A percentile compares a stretch with the other conserved stretches of the same genome.
Evolutionary conservation across 2,888 invertebrate species (phyloP).

Genomic region (Nomada fabriciana): DNA sequence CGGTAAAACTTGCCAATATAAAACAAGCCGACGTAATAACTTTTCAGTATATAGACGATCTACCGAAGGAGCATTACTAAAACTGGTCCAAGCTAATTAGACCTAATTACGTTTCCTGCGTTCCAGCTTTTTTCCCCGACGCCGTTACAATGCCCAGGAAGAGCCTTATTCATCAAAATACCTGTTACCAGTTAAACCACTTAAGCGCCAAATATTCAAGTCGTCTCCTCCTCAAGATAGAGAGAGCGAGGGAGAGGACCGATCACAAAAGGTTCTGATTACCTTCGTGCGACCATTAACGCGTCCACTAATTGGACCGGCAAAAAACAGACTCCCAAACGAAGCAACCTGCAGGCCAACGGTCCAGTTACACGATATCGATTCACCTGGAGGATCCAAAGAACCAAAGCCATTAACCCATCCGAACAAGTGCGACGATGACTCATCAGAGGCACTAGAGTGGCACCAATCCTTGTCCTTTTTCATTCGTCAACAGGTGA

Average conservation of each 20-base stretch:
- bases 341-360: neutral
- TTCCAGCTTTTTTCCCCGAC: neutral
- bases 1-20: no score
- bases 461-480: neutral
- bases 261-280: neutral
- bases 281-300: neutral
- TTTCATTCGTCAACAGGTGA: neutral
- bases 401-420: slow-evolving; percentile 20
- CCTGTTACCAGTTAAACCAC: neutral
- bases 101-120: no score
- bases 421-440: slow-evolving; percentile 6
- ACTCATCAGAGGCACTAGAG: slow-evolving; percentile 2
- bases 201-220: neutral
- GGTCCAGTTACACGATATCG: slow-evolving; percentile 20
- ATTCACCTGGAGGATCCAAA: neutral
- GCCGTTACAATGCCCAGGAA: neutral
- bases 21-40: no score
- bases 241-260: neutral
- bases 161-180: neutral
- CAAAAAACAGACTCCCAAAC: neutral
- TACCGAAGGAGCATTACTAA: no score
- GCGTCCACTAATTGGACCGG: slow-evolving; percentile 8
- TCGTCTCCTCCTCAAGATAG: no score
- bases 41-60: no score
- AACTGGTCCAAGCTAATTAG: neutral